Conservation (phyloP, 2,797 vertebrate genomes). For the Gouania willdenowi region DNA sequence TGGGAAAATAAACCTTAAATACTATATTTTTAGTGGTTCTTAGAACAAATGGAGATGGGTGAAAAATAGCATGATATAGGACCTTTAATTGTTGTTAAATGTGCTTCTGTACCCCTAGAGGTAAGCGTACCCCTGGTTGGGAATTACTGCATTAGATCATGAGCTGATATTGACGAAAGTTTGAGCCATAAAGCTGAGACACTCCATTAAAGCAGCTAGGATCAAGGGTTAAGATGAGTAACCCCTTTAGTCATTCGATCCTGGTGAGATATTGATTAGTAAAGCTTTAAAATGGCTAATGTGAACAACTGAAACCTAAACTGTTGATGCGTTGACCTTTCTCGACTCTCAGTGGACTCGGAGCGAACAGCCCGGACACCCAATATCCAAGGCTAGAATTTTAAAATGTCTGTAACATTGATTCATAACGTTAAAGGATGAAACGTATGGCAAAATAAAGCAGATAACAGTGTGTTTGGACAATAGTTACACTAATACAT, state of each 20-base stretch:
- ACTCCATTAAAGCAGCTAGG: neutral
- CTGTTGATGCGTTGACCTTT: neutral
- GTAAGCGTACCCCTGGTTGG: too few relatives aligned
- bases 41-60: too few relatives aligned
- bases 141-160: too few relatives aligned
- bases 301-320: conserved; percentile 25
- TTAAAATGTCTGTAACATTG: neutral
- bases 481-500: too few relatives aligned
- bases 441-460: neutral
- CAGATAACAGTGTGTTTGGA: too few relatives aligned
- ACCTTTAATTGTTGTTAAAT: too few relatives aligned
- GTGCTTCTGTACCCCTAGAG: too few relatives aligned
- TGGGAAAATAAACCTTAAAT: too few relatives aligned
- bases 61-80: too few relatives aligned
- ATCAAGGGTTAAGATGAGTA: neutral
- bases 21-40: too few relatives aligned
- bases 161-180: too few relatives aligned
- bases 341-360: neutral
- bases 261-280: conserved; percentile 32
- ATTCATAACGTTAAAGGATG: neutral
- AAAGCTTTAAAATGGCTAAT: conserved; percentile 12
- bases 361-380: neutral
- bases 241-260: conserved; percentile 27
- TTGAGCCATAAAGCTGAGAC: neutral
- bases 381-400: neutral